Conservation (phyloP, 1,140 invertebrate genomes). For the Drosophila bipectinata region DNA sequence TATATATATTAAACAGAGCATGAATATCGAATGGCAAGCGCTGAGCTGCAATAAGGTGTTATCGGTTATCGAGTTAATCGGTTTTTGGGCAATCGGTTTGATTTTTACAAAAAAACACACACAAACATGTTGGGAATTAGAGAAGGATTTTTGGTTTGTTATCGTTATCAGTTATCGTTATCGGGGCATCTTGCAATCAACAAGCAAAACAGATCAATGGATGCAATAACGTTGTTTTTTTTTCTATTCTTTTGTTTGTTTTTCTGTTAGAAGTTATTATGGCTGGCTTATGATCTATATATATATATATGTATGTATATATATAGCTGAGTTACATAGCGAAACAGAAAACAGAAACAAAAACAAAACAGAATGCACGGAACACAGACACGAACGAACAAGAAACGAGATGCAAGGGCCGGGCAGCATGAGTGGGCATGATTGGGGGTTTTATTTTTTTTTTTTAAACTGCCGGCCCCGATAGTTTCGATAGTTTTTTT, state of each 20-base stretch:
- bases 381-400: conserved; percentile 33
- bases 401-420: conserved; percentile 1
- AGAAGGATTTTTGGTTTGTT: conserved; percentile 15
- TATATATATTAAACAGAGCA: conserved; percentile 17
- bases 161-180: conserved; percentile 18
- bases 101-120: conserved; percentile 30
- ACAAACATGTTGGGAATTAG: conserved; percentile 5
- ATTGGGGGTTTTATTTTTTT: conserved; percentile 11
- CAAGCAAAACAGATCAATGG: conserved; percentile 39
- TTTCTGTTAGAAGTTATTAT: conserved; percentile 37
- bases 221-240: conserved; percentile 21
- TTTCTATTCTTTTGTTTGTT: neutral
- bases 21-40: conserved; percentile 34
- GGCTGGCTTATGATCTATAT: conserved; percentile 32
- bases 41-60: conserved; percentile 11
- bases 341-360: conserved; percentile 27
- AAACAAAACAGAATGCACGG: conserved; percentile 48
- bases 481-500: conserved; percentile 14
- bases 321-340: conserved; percentile 32
- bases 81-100: conserved; percentile 9
- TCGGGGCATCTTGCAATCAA: conserved; percentile 25
- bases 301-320: conserved; percentile 11
- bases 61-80: conserved; percentile 41
- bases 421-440: conserved; percentile 25
- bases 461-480: conserved; percentile 11